Base-by-base conservation (phyloP, 2,113 vertebrate species). In the Pyrgilauda ruficollis region DNA sequence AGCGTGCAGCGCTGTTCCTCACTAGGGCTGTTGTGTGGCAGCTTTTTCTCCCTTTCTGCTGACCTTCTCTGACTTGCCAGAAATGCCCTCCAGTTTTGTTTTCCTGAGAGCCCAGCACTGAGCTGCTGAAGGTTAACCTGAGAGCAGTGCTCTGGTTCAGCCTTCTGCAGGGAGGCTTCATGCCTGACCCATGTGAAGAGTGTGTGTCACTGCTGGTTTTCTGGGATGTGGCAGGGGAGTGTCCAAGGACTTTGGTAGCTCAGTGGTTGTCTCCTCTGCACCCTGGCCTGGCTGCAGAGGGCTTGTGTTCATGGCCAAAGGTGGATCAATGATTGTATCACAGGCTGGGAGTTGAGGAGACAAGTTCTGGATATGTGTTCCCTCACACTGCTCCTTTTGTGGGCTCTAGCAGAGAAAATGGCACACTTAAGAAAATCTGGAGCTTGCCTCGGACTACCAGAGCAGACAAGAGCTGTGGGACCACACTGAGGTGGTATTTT, bases 1-100 rank as follows among this genome's bases (percentile, higher is more conserved):
- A 82, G 90, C 89, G 53, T 47, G 68, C 73, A 73, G 0, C 3
- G 10, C 75, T 72, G 47, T 69, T 85, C 70, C 61, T 96, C 91
- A 66, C 52, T 80, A 63, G 70, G 73, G 28, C 70, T 85, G 52
- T 83, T 92, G 69, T 87, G 58, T 3, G 9, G 74, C 44, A 75
- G 68, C 93, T 86, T 64, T 81, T 82, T 93, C 88, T 93, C 77
- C 59, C 76, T 84, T 93, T 85, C 69, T 2, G 0, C 61, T 96
- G 80, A 86, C 82, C 94, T 95, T 86, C 88, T 59, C 56, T 13
- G 49, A 9, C 85, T 84, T 56, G 58, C 62, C 33, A 67, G 26
- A 94, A 85, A 62, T 70, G 75, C 59, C 59, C 9, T 49, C 67
- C 43, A 44, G 75, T 93, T 95, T 90, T 0, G 0, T 70, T 87